Percentiles rank a stretch among this genome's conserved stretches.
These are phyloP conservation scores for Dromiciops gliroides DNA, from an alignment of 2,113 vertebrate genomes.

Conservation along the genomic window DNA sequence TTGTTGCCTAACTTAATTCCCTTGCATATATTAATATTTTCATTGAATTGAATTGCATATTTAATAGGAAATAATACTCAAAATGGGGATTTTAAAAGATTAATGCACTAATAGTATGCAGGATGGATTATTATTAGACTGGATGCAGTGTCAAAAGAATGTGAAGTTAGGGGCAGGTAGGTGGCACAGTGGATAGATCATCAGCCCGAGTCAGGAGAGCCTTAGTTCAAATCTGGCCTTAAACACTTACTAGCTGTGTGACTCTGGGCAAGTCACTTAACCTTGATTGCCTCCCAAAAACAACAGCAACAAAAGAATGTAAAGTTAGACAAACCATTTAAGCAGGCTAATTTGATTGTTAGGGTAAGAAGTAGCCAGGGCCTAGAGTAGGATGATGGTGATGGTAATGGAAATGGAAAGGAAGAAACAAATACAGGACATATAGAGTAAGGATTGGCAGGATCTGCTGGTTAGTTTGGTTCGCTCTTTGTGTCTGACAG, in stretches of 20 bases:
- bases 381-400: neutral
- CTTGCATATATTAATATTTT: neutral
- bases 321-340: neutral
- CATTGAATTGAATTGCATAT: neutral
- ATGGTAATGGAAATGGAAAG: neutral
- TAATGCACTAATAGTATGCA: neutral
- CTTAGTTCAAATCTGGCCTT: neutral
- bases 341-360: neutral
- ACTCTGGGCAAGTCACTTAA: neutral
- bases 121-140: neutral
- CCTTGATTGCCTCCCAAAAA: neutral
- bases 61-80: neutral
- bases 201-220: neutral
- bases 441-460: neutral
- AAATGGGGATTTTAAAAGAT: neutral
- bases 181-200: neutral
- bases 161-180: neutral
- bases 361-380: neutral
- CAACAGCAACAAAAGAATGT: neutral
- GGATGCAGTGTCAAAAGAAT: neutral
- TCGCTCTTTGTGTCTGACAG: neutral
- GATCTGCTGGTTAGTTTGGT: neutral
- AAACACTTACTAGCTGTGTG: neutral
- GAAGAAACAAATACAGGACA: neutral
- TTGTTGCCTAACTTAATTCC: neutral